A percentile compares a stretch with the other conserved stretches of the same genome.
Conservation (phyloP, 2,113 vertebrate species). For the Alouatta palliata region DNA sequence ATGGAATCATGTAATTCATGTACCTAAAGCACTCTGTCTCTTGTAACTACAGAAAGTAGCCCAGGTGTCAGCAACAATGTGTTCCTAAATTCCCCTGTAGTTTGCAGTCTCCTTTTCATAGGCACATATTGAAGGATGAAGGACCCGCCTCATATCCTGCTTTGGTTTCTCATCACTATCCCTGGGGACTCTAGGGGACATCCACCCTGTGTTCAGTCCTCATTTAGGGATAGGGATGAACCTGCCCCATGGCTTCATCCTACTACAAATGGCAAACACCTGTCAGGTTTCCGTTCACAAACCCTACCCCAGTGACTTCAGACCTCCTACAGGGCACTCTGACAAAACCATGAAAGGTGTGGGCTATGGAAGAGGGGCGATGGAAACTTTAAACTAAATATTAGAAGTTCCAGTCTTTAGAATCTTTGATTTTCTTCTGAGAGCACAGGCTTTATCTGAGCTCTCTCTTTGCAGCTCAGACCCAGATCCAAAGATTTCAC, state of each 20-base stretch:
- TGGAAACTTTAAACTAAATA: background rate
- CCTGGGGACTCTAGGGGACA: too few relatives aligned
- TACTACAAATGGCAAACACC: fast-evolving
- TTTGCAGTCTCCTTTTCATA: fast-evolving
- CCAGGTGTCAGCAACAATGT: fast-evolving
- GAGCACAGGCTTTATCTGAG: background rate
- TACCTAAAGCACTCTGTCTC: background rate
- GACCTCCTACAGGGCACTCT: fast-evolving
- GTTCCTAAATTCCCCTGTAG: fast-evolving
- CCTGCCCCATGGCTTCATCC: background rate
- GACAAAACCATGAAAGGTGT: background rate
- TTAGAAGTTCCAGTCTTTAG: background rate
- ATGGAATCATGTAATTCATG: fast-evolving
- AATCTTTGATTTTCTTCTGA: too few relatives aligned
- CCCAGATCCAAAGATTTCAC: fast-evolving
- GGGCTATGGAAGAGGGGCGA: fast-evolving
- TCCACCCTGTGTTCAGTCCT: fast-evolving
- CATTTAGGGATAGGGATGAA: fast-evolving
- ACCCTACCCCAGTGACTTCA: too few relatives aligned
- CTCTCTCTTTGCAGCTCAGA: background rate
- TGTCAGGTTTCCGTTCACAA: fast-evolving
- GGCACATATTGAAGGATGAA: fast-evolving
- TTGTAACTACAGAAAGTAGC: background rate
- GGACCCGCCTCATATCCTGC: fast-evolving
- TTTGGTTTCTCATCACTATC: fast-evolving